Evolutionary conservation across 2,113 vertebrate genomes (phyloP).

Genomic region (Struthio camelus): DNA sequence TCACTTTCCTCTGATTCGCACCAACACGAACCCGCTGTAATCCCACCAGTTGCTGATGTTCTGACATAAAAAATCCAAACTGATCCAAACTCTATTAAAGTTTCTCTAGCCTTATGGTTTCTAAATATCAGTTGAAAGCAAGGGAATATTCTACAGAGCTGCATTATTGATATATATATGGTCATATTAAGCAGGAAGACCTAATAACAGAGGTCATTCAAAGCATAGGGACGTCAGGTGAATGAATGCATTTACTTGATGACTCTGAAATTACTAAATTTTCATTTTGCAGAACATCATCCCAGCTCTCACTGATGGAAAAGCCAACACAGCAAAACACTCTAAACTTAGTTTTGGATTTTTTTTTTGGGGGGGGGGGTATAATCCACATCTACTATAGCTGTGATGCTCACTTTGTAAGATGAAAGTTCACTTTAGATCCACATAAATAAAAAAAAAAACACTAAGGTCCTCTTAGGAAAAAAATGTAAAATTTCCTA

Average conservation of each 20-base stretch:
- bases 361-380: no score
- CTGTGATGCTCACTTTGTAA: constrained; percentile 37
- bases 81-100: neutral
- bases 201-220: constrained; percentile 62
- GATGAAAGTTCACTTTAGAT: constrained; percentile 59
- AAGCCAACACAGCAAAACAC: constrained; percentile 54
- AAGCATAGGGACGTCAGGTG: constrained; percentile 44
- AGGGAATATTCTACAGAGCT: constrained; percentile 23
- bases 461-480: constrained; percentile 24
- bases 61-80: constrained; percentile 20
- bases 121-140: constrained; percentile 11
- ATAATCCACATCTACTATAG: no score
- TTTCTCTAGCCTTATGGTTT: neutral
- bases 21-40: neutral
- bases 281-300: constrained; percentile 59
- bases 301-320: constrained; percentile 25
- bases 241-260: constrained; percentile 36
- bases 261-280: constrained; percentile 67
- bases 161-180: neutral
- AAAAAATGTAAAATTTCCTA: constrained; percentile 42
- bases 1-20: neutral
- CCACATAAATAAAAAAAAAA: constrained; percentile 55
- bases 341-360: neutral
- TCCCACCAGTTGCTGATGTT: neutral
- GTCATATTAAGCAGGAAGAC: constrained; percentile 44